Base-by-base conservation (phyloP, 2,888 invertebrate genomes). In the Ophonus ardosiacus region DNA sequence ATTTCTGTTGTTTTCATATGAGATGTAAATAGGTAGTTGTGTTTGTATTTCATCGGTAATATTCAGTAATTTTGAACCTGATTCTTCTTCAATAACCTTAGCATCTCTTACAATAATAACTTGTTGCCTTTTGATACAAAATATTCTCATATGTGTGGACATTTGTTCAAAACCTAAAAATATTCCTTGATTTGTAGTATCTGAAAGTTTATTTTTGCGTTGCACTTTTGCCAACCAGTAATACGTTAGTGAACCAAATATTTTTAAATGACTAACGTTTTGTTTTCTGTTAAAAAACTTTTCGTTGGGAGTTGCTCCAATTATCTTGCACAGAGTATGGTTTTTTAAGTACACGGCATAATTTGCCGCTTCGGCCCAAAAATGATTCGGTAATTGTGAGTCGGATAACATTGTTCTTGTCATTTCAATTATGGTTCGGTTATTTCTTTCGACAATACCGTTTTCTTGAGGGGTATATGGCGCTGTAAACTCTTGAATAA, bases 321-420 rank as follows among this genome's bases (percentile, higher is more conserved):
- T 13, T 38, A 10, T 5, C 38, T 51, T 43, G 0, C 15, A 40
- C 15, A 74, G 40, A 3, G 74, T 74, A 15, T 15, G 6, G 15
- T 40, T 74, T 74, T 74, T 74, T 43, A 74, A 1, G 15, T 74
- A 74, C 7, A 43, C 74, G 2, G 74, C 74, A 74, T 74, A 74
- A 15, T 74, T 74, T 13, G 74, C 43, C 0, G 74, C 74, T 74
- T 74, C 40, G 1, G 74, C 74, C 74, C 74, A 74, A 18, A 74
- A 74, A 15, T n/a, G 7, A 43, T 74, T 74, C 2, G 74, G 43
- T 51, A 74, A 43, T 43, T 74, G 0, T 74, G 43, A 17, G 2
- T 74, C 74, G 2, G 17, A 43, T 15, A 74, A 7, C 74, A 74
- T 74, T 43, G 15, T 15, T 43, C 74, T 43, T 8, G 21, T 17